Evolutionary conservation across 2,888 invertebrate species (phyloP).

Genomic region (Agrilus mali): DNA sequence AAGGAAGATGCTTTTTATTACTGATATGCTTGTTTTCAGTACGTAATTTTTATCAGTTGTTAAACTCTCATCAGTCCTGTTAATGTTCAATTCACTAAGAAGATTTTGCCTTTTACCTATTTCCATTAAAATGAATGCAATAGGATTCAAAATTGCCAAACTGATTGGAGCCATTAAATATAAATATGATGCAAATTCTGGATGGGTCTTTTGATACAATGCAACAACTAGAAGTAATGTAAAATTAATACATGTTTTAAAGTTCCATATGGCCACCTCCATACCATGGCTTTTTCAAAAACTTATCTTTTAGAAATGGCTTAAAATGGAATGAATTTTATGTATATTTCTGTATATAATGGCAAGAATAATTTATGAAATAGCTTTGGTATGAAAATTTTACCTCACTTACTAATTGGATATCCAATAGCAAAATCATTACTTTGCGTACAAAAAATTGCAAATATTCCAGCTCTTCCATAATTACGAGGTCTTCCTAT

Average conservation of each 20-base stretch:
- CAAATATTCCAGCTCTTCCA: constrained; percentile 80
- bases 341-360: too few species aligned
- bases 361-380: too few species aligned
- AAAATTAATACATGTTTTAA: background rate
- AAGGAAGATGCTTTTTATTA: constrained; percentile 57
- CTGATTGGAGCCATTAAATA: constrained; percentile 93
- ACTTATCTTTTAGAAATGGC: too few species aligned
- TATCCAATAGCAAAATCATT: constrained; percentile 96
- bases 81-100: constrained; percentile 18
- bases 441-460: constrained; percentile 91
- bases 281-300: too few species aligned
- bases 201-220: constrained; percentile 72
- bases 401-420: constrained; percentile 76
- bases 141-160: constrained; percentile 80
- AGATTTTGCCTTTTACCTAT: constrained; percentile 42
- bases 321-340: too few species aligned
- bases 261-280: too few species aligned
- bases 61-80: constrained; percentile 17
- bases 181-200: constrained; percentile 80
- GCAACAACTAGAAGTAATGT: constrained; percentile 56
- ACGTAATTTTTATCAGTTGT: constrained; percentile 22
- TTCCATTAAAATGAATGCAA: constrained; percentile 84
- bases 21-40: constrained; percentile 27
- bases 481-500: constrained; percentile 70
- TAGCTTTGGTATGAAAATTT: too few species aligned